Evolutionary conservation across 1,140 invertebrate species (phyloP), one percentile per base, ranked within the genome.

Genomic region (Bombus impatiens): DNA sequence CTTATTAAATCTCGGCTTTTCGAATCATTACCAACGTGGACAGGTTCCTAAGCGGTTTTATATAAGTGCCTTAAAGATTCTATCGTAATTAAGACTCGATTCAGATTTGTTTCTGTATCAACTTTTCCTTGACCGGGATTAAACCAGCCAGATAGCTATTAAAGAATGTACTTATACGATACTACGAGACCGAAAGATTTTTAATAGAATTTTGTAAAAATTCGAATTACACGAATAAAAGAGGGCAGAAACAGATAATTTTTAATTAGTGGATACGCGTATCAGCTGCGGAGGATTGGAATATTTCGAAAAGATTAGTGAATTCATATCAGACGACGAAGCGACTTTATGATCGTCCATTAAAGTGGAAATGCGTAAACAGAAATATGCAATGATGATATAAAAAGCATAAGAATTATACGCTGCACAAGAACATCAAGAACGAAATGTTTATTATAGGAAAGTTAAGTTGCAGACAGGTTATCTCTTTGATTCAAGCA

Each of bases 1-100:
- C 84, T 83, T 86, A 86, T 88, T 86, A 86, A 86, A 75, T 80
- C 78, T 68, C 32, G 86, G 65, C 62, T 62, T 62, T 65, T 28
- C n/a, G 68, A 42, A 59, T 71, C 10, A 37, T 8, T 25, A 18
- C 35, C 32, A 5, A 68, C 28, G 47, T 28, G 44, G 15, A 35
- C 25, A 32, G n/a, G 6, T 35, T 57, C 9, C 12, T 42, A 32
- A 59, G 37, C 40, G 65, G 32, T 78, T 62, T 47, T 57, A 37
- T 15, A 10, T 42, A 78, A 78, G 57, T 35, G 42, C 12, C 40
- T 42, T 44, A 42, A 62, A 40, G 57, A 40, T 62, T 9, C 57
- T 28, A 13, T 25, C 28, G 22, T 78, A 62, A 65, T 78, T 65
- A 78, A 65, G 59, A 78, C 42, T 32, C 37, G 37, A 78, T 32